phyloP scores from a whole-genome alignment of 2,113 vertebrate species.

The Vulpes lagopus region DNA sequence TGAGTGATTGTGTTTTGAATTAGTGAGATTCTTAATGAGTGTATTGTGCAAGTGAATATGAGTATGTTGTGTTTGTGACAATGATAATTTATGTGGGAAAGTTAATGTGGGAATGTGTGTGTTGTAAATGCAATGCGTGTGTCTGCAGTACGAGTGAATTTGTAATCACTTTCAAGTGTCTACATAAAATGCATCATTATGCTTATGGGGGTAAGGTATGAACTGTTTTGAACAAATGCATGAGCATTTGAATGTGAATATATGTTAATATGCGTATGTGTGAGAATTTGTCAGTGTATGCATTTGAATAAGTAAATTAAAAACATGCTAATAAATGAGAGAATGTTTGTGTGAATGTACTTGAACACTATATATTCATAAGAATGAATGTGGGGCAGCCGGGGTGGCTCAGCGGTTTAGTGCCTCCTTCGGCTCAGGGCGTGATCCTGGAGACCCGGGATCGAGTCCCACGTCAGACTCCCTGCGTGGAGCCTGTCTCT shows the following conservation, averaged over 20 bases:
- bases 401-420: too few relatives aligned
- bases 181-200: background rate
- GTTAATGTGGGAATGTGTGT: background rate
- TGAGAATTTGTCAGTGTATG: background rate
- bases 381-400: background rate
- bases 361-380: background rate
- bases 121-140: background rate
- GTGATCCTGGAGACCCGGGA: too few relatives aligned
- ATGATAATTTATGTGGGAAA: background rate
- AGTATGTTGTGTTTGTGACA: background rate
- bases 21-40: background rate
- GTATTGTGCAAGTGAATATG: background rate
- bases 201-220: background rate
- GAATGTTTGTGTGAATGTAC: background rate
- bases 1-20: background rate
- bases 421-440: too few relatives aligned
- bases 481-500: too few relatives aligned
- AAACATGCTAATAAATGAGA: background rate
- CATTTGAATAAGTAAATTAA: background rate
- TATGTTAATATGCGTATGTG: background rate
- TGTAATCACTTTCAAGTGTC: background rate
- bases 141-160: background rate
- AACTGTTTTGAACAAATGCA: background rate
- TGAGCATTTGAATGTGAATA: background rate
- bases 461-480: too few relatives aligned